phyloP scores from a whole-genome alignment of 2,113 vertebrate species.

The Macquaria australasica region DNA sequence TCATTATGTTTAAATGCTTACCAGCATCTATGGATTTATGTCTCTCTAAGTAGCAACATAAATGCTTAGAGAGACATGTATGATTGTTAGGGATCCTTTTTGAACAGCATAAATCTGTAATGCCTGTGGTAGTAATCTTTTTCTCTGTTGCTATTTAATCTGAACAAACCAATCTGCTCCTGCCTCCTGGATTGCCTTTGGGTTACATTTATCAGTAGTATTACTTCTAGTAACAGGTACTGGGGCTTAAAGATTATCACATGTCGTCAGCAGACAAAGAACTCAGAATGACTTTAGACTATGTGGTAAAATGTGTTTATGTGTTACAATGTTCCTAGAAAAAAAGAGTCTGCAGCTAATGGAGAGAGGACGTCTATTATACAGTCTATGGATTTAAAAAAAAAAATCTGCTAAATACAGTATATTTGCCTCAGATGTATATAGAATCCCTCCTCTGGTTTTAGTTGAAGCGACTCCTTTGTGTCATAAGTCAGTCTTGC shows the following conservation, averaged over 20 bases:
- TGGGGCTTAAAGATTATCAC: not conserved
- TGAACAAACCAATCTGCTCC: conserved; percentile 8
- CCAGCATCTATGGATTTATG: not conserved
- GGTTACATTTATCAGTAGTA: conserved; percentile 4
- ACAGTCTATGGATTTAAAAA: conserved; percentile 17
- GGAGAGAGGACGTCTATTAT: not conserved
- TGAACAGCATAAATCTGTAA: not conserved
- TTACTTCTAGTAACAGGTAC: not conserved
- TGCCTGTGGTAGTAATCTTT: not conserved
- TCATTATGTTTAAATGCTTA: not conserved
- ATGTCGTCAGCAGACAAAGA: not conserved
- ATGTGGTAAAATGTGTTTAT: not conserved
- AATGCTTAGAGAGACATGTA: too few relatives aligned
- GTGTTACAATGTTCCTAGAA: not conserved
- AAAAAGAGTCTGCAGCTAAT: not conserved
- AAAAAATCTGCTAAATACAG: not conserved
- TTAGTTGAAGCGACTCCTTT: not conserved
- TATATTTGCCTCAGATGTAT: conserved; percentile 1
- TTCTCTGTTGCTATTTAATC: not conserved
- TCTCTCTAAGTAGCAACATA: not conserved
- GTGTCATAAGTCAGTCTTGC: not conserved
- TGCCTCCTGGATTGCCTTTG: not conserved
- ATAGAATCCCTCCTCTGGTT: not conserved
- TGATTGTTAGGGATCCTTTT: not conserved
- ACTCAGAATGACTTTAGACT: not conserved